phyloP scores from a whole-genome alignment of 2,797 vertebrate genomes.

The Poecile montanus region DNA sequence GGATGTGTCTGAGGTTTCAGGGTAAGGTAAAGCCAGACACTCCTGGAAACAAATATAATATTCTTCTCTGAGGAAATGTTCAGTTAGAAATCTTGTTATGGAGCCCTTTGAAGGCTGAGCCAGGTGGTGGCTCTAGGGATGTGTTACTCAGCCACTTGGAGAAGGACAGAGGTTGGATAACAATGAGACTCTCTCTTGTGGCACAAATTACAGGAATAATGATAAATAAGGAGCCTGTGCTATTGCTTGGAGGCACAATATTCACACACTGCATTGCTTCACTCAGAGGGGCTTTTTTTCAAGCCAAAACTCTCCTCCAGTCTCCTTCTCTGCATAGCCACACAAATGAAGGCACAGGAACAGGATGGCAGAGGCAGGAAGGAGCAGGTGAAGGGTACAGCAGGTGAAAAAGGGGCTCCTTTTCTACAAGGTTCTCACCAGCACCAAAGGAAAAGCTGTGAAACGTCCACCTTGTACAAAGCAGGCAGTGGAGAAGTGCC shows the following conservation, averaged over 20 bases:
- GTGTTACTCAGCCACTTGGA: neutral
- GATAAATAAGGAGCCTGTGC: neutral
- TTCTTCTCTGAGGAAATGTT: neutral
- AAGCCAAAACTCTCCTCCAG: neutral
- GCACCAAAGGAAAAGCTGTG: neutral
- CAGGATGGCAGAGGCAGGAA: neutral
- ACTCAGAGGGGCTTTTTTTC: neutral
- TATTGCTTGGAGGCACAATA: neutral
- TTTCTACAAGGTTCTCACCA: neutral
- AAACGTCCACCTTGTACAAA: neutral
- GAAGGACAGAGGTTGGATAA: neutral
- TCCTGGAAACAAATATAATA: neutral
- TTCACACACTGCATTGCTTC: neutral
- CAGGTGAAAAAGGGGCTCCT: neutral
- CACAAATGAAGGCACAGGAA: neutral
- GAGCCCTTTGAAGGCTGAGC: neutral
- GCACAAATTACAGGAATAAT: neutral
- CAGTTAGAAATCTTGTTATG: neutral
- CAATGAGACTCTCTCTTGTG: neutral
- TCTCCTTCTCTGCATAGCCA: neutral
- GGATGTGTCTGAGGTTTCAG: neutral
- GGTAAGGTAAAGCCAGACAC: neutral
- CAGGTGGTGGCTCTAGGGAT: neutral
- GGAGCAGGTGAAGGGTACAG: neutral
- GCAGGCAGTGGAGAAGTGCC: neutral